Evolutionary conservation across 2,888 invertebrate genomes (phyloP), one percentile per base, ranked within the genome.

Genomic region (Pegoplata infirma): DNA sequence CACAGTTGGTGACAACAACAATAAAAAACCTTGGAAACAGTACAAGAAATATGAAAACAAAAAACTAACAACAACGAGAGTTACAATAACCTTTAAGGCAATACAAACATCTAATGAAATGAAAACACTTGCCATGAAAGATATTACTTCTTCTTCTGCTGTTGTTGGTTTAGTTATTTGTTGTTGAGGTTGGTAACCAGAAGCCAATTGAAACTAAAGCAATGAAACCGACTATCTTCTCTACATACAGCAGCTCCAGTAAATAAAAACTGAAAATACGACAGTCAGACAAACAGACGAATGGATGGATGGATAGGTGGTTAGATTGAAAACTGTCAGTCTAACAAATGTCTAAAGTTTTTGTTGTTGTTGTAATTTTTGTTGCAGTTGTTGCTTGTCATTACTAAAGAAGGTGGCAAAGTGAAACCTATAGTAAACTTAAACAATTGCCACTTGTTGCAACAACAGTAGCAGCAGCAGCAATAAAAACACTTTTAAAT

Each of bases 171-270:
- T 53, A n/a, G n/a, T 16, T 40, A 46, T 56, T 32, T 56, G 19
- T 19, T n/a, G n/a, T n/a, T n/a, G n/a, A n/a, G n/a, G n/a, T n/a
- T 59, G 5, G 40, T 28, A 55, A 25, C 47, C 72, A 77, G 72
- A 77, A 76, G 76, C 61, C 72, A 72, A 73, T 58, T 77, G 67
- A 77, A 77, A 77, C 67, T 73, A 40, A 77, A 56, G 61, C 72
- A 77, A 63, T 63, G 36, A 63, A 72, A 72, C 66, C 21, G 55
- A 44, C 53, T 55, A 66, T 51, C 21, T 63, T 63, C 64, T 76
- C 17, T 32, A 56, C 56, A 40, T 51, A 53, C 71, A 56, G 28
- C 61, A 61, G 17, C 23, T 55, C 12, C 28, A 46, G 16, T 19
- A 36, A 58, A 64, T 17, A 53, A 16, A 46, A 21, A 8, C 10